Conservation (phyloP, 2,888 invertebrate genomes). For the Agrochola macilenta region DNA sequence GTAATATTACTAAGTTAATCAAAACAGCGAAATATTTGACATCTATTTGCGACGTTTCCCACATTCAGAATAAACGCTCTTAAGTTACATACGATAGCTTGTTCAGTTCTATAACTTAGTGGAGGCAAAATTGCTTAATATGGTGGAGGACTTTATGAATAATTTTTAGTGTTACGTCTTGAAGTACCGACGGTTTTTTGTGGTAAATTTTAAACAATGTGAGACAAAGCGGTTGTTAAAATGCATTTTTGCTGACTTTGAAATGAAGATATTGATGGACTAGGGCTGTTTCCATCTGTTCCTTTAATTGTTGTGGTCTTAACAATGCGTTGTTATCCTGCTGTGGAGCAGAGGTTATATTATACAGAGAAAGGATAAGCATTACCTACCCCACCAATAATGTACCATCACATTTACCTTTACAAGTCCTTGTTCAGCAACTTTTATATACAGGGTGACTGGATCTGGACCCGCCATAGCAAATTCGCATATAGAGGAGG, state of each 20-base stretch:
- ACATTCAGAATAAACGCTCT: too few species aligned
- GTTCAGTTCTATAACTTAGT: not conserved
- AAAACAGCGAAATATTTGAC: too few species aligned
- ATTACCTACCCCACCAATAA: not conserved
- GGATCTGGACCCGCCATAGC: too few species aligned
- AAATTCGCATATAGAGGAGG: too few species aligned
- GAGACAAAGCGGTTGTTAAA: not conserved
- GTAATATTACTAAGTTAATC: too few species aligned
- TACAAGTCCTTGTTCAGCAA: too few species aligned
- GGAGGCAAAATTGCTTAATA: not conserved
- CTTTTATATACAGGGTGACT: too few species aligned
- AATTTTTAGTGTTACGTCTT: slow-evolving; percentile 7
- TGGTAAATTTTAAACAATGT: not conserved
- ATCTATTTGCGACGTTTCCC: too few species aligned
- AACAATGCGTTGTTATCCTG: not conserved
- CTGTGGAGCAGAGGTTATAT: too few species aligned
- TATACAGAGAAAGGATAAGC: not conserved
- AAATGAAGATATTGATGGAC: slow-evolving; percentile 14
- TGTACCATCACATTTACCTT: not conserved
- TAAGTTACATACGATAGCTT: slow-evolving; percentile 10
- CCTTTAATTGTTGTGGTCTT: not conserved
- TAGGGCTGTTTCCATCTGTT: not conserved
- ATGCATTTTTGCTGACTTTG: not conserved
- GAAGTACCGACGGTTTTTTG: not conserved
- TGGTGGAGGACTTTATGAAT: not conserved